Base-by-base conservation (phyloP, 1,140 invertebrate genomes). In the Tetragonula clypearis region DNA sequence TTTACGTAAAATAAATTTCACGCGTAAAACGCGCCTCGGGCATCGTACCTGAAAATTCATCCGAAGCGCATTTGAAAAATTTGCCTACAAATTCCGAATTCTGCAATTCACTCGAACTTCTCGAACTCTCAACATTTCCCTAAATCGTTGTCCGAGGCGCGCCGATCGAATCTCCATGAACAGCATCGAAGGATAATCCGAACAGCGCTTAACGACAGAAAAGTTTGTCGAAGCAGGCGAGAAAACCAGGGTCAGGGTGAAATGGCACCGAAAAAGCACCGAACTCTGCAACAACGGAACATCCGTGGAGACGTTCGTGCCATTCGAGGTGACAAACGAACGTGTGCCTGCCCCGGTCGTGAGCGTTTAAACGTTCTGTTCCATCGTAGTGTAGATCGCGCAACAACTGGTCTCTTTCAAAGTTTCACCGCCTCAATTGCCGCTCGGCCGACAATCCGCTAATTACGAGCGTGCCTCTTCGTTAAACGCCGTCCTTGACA, bases 401-500 rank as follows among this genome's bases (percentile, higher is more conserved):
- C 41, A 49, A 49, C 23, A 78, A 62, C 17, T 53, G 35, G 56
- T 21, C 26, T 53, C 41, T 65, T 66, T 72, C 35, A 56, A 62
- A 62, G 55, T 19, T 41, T 53, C 30, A 41, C 55, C 17, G 55
- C 12, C 65, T 71, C n/a, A 26, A 77, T 78, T 83, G 68, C 2
- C 41, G 56, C 23, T 55, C 9, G 26, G 12, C 9, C 65, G 66
- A 8, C 73, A 26, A 77, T 77, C 82, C 6, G 60, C n/a, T 83
- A 83, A 83, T 83, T 83, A 83, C 82, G 21, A 66, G 55, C 26
- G 49, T 35, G 78, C 26, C 53, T 30, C 49, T 66, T 76, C 55
- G 58, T 58, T 77, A 56, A 76, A 17, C 35, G 12, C 4, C 35
- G 74, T 68, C 82, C 82, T 71, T 78, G 82, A 83, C 82, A 83